Conservation (phyloP, 2,888 invertebrate species). For the Tridacna crocea region DNA sequence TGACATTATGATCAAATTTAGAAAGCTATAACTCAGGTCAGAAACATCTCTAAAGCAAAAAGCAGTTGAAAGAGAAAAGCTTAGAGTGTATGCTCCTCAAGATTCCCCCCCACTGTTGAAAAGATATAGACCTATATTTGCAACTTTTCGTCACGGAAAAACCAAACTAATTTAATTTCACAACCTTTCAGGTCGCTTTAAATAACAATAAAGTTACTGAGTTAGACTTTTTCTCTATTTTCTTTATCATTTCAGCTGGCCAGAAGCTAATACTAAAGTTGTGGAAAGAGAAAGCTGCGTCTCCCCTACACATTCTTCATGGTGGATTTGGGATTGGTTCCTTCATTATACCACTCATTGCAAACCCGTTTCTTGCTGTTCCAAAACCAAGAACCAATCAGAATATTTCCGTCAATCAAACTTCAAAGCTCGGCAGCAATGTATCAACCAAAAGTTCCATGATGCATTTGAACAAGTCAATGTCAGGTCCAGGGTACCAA, state of each 20-base stretch:
- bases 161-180: too few species aligned
- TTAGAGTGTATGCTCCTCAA: too few species aligned
- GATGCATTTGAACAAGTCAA: neutral
- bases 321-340: slow-evolving; percentile 77
- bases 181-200: too few species aligned
- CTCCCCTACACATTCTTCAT: slow-evolving; percentile 72
- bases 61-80: too few species aligned
- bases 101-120: too few species aligned
- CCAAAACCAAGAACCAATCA: slow-evolving; percentile 23
- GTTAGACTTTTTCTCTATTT: too few species aligned
- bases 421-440: neutral
- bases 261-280: slow-evolving; percentile 68
- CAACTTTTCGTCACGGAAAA: too few species aligned
- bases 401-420: slow-evolving; percentile 9
- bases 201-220: too few species aligned
- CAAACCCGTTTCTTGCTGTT: slow-evolving; percentile 69
- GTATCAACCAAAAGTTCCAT: neutral
- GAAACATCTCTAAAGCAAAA: too few species aligned
- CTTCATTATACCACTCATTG: slow-evolving; percentile 71
- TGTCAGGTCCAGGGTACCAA: neutral
- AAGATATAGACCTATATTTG: too few species aligned
- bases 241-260: slow-evolving; percentile 64
- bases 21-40: too few species aligned
- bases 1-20: too few species aligned
- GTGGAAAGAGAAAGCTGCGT: slow-evolving; percentile 73